A percentile compares a stretch with the other conserved stretches of the same genome.
Conservation (phyloP, 2,797 vertebrate species). For the Acanthurus tractus region DNA sequence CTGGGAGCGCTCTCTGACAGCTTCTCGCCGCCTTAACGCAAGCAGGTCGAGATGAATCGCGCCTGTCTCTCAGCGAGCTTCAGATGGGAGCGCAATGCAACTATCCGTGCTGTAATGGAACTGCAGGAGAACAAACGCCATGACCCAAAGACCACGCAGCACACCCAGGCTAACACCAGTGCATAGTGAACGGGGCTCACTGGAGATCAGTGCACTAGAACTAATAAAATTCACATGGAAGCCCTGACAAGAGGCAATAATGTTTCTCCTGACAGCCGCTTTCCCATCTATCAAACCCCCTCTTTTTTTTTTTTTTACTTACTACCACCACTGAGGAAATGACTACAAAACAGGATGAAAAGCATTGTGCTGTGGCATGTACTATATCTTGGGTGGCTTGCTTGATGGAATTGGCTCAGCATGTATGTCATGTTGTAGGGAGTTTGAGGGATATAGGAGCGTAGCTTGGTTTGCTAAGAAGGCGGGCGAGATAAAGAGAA, state of each 20-base stretch:
- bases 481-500: slow-evolving; percentile 82
- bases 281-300: slow-evolving; percentile 67
- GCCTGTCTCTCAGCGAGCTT: slow-evolving; percentile 11
- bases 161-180: slow-evolving; percentile 44
- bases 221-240: slow-evolving; percentile 68
- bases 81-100: slow-evolving; percentile 25
- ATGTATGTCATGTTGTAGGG: slow-evolving; percentile 75
- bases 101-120: slow-evolving; percentile 57
- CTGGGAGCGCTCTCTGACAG: slow-evolving; percentile 17
- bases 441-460: slow-evolving; percentile 77
- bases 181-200: slow-evolving; percentile 43
- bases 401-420: slow-evolving; percentile 79
- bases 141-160: slow-evolving; percentile 45
- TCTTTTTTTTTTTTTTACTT: slow-evolving; percentile 53
- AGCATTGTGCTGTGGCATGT: slow-evolving; percentile 68
- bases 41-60: slow-evolving; percentile 31
- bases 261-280: slow-evolving; percentile 68
- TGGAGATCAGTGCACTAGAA: slow-evolving; percentile 61
- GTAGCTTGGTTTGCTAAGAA: slow-evolving; percentile 72
- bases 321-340: slow-evolving; percentile 59
- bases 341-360: slow-evolving; percentile 76
- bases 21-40: slow-evolving; percentile 19
- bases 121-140: slow-evolving; percentile 28
- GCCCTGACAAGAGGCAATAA: slow-evolving; percentile 60
- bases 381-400: slow-evolving; percentile 78